A percentile compares a stretch with the other conserved stretches of the same genome.
Evolutionary conservation across 2,113 vertebrate species (phyloP).

Genomic region (Apeltes quadracus): DNA sequence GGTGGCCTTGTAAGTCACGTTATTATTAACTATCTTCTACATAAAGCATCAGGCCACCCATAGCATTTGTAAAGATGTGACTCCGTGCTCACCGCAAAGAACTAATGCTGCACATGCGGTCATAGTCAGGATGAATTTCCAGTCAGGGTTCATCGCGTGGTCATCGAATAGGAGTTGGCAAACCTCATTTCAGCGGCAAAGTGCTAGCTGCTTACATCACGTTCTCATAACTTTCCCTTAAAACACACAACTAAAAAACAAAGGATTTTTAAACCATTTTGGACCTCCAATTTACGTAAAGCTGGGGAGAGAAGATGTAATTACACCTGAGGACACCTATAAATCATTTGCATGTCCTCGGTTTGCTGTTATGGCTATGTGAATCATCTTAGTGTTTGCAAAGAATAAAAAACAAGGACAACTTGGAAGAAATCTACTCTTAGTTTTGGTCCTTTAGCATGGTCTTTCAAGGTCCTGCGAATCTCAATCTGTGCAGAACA

Average conservation of each 20-base stretch:
- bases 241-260: constrained; percentile 4
- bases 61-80: constrained; percentile 34
- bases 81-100: constrained; percentile 18
- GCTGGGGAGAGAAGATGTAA: constrained; percentile 20
- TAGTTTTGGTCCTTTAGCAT: not conserved
- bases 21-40: not conserved
- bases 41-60: constrained; percentile 20
- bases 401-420: constrained; percentile 30
- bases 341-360: constrained; percentile 37
- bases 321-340: constrained; percentile 25
- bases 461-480: not conserved
- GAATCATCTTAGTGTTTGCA: constrained; percentile 23
- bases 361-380: constrained; percentile 23
- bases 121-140: not conserved
- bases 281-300: not conserved
- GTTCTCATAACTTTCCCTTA: constrained; percentile 1
- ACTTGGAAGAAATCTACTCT: not conserved
- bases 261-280: not conserved
- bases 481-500: not conserved
- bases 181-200: not conserved
- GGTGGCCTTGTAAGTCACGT: not conserved
- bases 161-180: not conserved
- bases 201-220: not conserved
- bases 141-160: not conserved
- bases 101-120: not conserved